Evolutionary conservation across 2,888 invertebrate species (phyloP).

Genomic region (Drosophila sordidula): DNA sequence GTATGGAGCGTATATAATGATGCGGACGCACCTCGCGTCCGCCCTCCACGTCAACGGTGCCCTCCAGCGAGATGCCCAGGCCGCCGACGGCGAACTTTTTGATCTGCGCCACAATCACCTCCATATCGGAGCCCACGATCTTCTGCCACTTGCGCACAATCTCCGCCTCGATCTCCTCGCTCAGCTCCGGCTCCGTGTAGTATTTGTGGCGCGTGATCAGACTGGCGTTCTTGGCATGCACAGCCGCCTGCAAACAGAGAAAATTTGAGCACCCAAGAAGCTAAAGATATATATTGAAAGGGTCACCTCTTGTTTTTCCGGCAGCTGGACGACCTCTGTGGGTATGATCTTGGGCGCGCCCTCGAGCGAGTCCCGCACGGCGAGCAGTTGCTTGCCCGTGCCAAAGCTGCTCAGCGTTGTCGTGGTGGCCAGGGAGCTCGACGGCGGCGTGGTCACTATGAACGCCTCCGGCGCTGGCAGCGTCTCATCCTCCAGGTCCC

Average conservation of each 20-base stretch:
- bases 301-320: conserved; percentile 76
- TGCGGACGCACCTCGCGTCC: conserved; percentile 98
- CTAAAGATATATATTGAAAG: too few species aligned
- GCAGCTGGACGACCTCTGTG: conserved; percentile 74
- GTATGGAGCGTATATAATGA: conserved; percentile 98
- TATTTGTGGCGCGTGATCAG: conserved; percentile 83
- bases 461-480: conserved; percentile 74
- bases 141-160: conserved; percentile 93
- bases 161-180: conserved; percentile 91
- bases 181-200: conserved; percentile 85
- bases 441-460: conserved; percentile 64
- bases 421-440: conserved; percentile 58
- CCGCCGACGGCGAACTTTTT: conserved; percentile 96
- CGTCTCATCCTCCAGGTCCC: conserved; percentile 62
- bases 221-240: conserved; percentile 79
- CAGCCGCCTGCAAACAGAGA: conserved; percentile 49
- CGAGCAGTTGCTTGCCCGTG: conserved; percentile 82
- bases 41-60: conserved; percentile 99
- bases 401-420: conserved; percentile 79
- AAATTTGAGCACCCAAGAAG: neutral
- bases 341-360: conserved; percentile 78
- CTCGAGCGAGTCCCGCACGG: conserved; percentile 83
- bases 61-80: conserved; percentile 98
- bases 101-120: conserved; percentile 92
- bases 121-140: conserved; percentile 91